Evolutionary conservation across 1,140 invertebrate species (phyloP).

Genomic region (Manduca sexta): DNA sequence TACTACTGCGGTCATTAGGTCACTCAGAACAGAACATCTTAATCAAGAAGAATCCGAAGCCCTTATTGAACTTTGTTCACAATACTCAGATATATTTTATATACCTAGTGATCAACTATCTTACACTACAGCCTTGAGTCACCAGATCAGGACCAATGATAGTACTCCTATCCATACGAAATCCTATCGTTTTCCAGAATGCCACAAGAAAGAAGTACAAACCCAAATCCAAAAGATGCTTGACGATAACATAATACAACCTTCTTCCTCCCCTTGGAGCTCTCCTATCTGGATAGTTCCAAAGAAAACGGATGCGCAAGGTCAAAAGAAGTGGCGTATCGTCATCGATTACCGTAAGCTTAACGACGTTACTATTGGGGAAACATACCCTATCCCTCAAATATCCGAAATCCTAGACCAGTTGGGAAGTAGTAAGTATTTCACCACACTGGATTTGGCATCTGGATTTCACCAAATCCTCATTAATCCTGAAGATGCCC

Average conservation of each 20-base stretch:
- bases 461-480: not conserved
- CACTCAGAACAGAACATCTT: not conserved
- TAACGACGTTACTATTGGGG: slow-evolving; percentile 2
- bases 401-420: slow-evolving; percentile 4
- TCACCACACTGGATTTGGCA: not conserved
- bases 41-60: not conserved
- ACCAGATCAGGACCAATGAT: not conserved
- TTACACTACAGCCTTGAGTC: not conserved
- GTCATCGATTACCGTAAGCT: not conserved
- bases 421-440: not conserved
- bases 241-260: slow-evolving; percentile 1
- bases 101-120: no score
- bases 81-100: not conserved
- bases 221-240: slow-evolving; percentile 2
- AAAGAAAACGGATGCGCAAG: slow-evolving; percentile 1
- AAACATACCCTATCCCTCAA: not conserved
- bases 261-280: not conserved
- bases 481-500: not conserved
- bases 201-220: not conserved
- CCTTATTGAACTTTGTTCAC: not conserved
- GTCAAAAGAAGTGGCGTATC: slow-evolving; percentile 1
- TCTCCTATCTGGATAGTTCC: slow-evolving; percentile 3
- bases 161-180: not conserved
- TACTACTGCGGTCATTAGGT: not conserved
- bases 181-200: not conserved